Base-by-base conservation (phyloP, 2,888 invertebrate species). In the Lasioglossum villosulum region DNA sequence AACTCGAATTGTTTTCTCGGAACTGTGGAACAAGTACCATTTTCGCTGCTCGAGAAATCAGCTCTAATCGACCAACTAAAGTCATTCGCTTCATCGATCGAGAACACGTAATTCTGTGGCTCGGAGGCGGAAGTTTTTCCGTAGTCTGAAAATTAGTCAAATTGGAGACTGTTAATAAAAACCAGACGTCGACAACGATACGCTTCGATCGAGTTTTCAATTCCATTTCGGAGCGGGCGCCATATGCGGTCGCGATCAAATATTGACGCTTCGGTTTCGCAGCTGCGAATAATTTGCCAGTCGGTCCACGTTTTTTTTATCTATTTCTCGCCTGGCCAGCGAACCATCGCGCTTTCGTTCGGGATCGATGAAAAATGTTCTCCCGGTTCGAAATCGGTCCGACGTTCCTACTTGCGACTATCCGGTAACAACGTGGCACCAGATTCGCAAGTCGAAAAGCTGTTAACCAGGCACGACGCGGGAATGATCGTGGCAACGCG, bases 261-360 rank as follows among this genome's bases (percentile, higher is more conserved):
- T 86, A 83, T 79, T 86, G 83, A 86, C 80, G 80, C 77, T 86
- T 84, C 73, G 84, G 78, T 88, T 78, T 84, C 80, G 77, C 89
- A 89, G 89, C 82, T 88, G 88, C 77, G 82, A 82, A 84, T 82
- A 87, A 84, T 86, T 85, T 77, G 37, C 82, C 68, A n/a, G 78
- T 81, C 75, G 75, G 66, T 39, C 48, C n/a, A 45, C 74, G 48
- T 74, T 34, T 66, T 42, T 42, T 42, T 78, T 80, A 81, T 80
- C 77, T 84, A 80, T 73, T 39, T 86, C 63, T 84, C 73, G n/a
- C 16, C 12, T 23, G 16, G 37, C 27, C 59, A 75, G 39, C 59
- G 79, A 78, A 82, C 45, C 45, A 45, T 75, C 79, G 75, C 71
- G 14, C 73, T 80, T 78, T 63, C 39, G 42, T 34, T 10, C 16